Base-by-base conservation (phyloP, 2,113 vertebrate species). In the Bostrychus sinensis region DNA sequence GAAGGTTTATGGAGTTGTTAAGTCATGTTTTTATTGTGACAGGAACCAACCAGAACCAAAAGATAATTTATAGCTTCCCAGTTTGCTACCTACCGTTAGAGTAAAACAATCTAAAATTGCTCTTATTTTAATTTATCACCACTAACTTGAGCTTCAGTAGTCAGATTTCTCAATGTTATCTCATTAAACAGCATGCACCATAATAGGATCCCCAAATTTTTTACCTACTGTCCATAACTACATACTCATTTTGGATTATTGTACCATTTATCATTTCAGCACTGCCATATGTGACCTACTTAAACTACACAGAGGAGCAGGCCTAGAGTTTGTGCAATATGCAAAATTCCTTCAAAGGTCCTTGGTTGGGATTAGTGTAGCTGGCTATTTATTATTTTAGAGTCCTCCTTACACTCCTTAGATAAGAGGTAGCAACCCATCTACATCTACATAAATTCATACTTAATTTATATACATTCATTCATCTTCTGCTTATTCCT, bases 291-390 rank as follows among this genome's bases (percentile, higher is more conserved):
- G 12, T 56, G 22, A 66, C 37, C 13, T 23, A 32, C 26, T 22
- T 59, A 37, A 66, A 17, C 14, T 25, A 19, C 6, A 43, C 30
- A 32, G 43, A 12, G 11, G 6, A 59, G 54, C 23, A n/a, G 6
- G 32, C 43, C 39, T 17, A 48, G 17, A 43, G 39, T n/a, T 16
- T 72, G 45, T 62, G 41, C n/a, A 16, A 73, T n/a, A 46, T 67
- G 7, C 20, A 70, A 53, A 72, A 37, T 46, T 67, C 36, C 22
- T 51, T 70, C 34, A 56, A 66, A 16, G 34, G n/a, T n/a, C n/a
- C n/a, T n/a, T n/a, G n/a, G n/a, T n/a, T n/a, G n/a, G n/a, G n/a
- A n/a, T n/a, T n/a, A n/a, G n/a, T n/a, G n/a, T n/a, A n/a, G n/a
- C n/a, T n/a, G n/a, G n/a, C n/a, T n/a, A n/a, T n/a, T n/a, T n/a